Evolutionary conservation across 2,888 invertebrate genomes (phyloP).

Genomic region (Agrochola macilenta): DNA sequence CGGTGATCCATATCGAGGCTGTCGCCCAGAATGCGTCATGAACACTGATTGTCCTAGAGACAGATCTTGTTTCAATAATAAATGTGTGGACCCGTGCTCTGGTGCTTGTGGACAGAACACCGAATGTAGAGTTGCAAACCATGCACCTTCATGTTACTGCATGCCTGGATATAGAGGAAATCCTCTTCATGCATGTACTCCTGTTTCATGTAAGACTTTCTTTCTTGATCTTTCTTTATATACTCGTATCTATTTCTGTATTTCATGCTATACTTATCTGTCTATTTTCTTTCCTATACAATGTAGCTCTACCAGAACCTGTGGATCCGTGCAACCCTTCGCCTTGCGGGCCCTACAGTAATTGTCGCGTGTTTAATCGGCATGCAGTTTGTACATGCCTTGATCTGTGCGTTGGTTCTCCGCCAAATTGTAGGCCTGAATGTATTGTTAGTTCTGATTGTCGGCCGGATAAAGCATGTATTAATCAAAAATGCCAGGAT

Average conservation of each 20-base stretch:
- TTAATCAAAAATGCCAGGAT: constrained; percentile 94
- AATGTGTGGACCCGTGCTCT: constrained; percentile 94
- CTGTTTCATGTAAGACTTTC: constrained; percentile 91
- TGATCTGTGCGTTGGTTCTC: constrained; percentile 93
- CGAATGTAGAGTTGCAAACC: constrained; percentile 94
- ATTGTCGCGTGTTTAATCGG: constrained; percentile 93
- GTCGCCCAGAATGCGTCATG: constrained; percentile 95
- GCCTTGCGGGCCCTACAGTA: constrained; percentile 95
- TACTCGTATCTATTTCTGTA: constrained; percentile 71
- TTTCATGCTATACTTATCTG: constrained; percentile 69
- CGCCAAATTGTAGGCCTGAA: constrained; percentile 94
- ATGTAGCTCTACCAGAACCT: constrained; percentile 86
- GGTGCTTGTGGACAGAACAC: constrained; percentile 95
- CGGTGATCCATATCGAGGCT: constrained; percentile 95
- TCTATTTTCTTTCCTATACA: constrained; percentile 75
- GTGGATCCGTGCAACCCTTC: constrained; percentile 94
- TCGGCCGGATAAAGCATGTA: constrained; percentile 93
- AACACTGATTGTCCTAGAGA: constrained; percentile 94
- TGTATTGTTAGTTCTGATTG: constrained; percentile 95
- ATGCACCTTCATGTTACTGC: constrained; percentile 94
- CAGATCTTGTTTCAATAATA: constrained; percentile 94
- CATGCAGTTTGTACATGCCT: constrained; percentile 95
- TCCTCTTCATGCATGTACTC: constrained; percentile 92
- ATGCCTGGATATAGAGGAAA: constrained; percentile 93
- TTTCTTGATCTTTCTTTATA: constrained; percentile 81